A percentile compares a stretch with the other conserved stretches of the same genome.
Conservation (phyloP, 1,140 invertebrate species). For the Vanessa atalanta region DNA sequence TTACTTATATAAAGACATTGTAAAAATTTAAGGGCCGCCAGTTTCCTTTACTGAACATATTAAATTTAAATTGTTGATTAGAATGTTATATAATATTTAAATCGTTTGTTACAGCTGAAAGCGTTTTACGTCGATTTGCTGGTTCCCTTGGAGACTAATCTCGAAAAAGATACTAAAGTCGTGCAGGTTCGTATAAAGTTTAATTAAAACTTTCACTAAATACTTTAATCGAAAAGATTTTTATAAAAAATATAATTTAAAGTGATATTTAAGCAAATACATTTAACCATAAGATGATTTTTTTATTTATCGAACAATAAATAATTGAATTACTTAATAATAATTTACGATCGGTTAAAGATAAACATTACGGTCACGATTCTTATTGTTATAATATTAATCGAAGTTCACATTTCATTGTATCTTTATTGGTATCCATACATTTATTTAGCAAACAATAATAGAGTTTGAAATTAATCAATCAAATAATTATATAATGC, state of each 20-base stretch:
- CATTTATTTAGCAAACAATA: slow-evolving; percentile 3
- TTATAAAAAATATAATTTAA: too few species aligned
- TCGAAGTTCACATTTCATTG: background rate
- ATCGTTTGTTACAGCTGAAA: slow-evolving; percentile 87
- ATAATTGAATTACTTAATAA: background rate
- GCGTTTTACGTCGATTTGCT: slow-evolving; percentile 96
- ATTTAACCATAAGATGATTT: too few species aligned
- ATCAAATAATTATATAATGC: background rate
- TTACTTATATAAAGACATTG: background rate
- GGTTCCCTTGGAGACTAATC: slow-evolving; percentile 94
- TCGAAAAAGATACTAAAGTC: slow-evolving; percentile 96
- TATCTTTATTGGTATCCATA: background rate
- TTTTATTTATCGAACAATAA: too few species aligned
- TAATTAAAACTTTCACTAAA: too few species aligned
- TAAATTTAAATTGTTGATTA: slow-evolving; percentile 28
- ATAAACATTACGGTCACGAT: background rate
- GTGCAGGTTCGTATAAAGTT: slow-evolving; percentile 86
- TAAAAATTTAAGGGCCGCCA: too few species aligned
- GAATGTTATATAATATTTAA: slow-evolving; percentile 43
- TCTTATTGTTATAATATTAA: slow-evolving; percentile 1
- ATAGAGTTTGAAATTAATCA: background rate
- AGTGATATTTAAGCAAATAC: too few species aligned
- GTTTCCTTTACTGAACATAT: background rate
- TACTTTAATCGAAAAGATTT: too few species aligned
- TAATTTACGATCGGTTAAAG: background rate